Percentiles rank a stretch among this genome's conserved stretches.
Conservation (phyloP, 2,888 invertebrate species). For the Dendrolimus houi region DNA sequence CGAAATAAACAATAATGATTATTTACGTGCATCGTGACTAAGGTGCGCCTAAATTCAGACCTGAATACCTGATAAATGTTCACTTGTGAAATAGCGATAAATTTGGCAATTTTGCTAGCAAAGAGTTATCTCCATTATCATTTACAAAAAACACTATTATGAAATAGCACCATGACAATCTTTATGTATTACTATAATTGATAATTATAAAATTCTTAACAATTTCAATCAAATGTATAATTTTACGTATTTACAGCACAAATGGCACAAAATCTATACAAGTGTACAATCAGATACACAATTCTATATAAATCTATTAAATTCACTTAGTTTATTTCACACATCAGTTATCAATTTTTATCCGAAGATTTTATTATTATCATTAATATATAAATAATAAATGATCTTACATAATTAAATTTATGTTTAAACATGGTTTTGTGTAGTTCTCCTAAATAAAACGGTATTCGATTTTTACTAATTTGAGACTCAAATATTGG, state of each 20-base stretch:
- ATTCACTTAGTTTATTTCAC: too few species aligned
- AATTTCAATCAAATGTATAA: conserved; percentile 1
- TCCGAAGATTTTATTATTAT: not conserved
- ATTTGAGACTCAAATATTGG: not conserved
- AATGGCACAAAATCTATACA: conserved; percentile 1
- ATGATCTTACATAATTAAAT: too few species aligned
- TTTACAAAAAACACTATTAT: not conserved
- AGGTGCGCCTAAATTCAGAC: not conserved
- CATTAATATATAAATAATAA: not conserved
- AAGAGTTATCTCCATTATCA: too few species aligned
- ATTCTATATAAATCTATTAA: too few species aligned
- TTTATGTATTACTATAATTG: not conserved
- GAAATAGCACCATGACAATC: conserved; percentile 4
- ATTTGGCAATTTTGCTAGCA: too few species aligned
- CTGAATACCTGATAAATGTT: too few species aligned
- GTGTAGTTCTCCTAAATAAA: not conserved
- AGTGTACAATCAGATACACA: not conserved
- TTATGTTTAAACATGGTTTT: not conserved
- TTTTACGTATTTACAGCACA: conserved; percentile 3
- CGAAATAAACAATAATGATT: not conserved
- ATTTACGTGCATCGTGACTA: not conserved
- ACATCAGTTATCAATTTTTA: too few species aligned
- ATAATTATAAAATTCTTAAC: conserved; percentile 1
- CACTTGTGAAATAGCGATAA: too few species aligned
- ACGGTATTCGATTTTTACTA: not conserved